Base-by-base conservation (phyloP, 2,888 invertebrate species). In the Aplocera efformata region DNA sequence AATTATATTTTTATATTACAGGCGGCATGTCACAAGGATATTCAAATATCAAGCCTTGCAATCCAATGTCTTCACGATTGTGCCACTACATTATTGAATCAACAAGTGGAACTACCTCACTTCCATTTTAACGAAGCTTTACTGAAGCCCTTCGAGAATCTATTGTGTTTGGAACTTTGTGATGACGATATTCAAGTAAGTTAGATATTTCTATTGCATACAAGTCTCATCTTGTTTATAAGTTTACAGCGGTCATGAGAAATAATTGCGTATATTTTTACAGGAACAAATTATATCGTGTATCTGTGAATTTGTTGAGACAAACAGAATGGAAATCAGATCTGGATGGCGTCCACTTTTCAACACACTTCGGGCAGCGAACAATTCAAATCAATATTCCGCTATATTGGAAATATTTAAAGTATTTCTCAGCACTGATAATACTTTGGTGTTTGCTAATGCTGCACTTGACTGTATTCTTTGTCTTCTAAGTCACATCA, bases 341-440 rank as follows among this genome's bases (percentile, higher is more conserved):
- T 98, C 97, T 0, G 98, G 98, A 0, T 99, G 98, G 98, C 90
- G 98, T 36, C 97, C 98, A 0, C 83, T 99, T 1, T 99, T 99
- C 70, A 97, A 97, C 7, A 97, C 98, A 0, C 80, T 99, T 27
- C 91, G 97, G 10, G 96, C 97, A 28, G 97, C 98, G 0, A 91
- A 92, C 28, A 94, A 93, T 60, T 90, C 91, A 30, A 94, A 93
- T 56, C 92, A 92, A 62, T 91, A 93, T 10, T 90, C 92, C 0
- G 92, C 94, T 0, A 92, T 96, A 42, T 83, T 95, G 36, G 98
- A 98, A 76, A 97, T 98, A 34, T 98, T 99, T 68, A 93, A 95
- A 69, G 96, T 97, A 11, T 99, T 98, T 74, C 91, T 98, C 1
- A 94, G 94, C 53, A 97, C 97, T 8, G 97, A 98, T 66, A 97